phyloP scores from a whole-genome alignment of 1,140 invertebrate species.

The Trichomalopsis sarcophagae region DNA sequence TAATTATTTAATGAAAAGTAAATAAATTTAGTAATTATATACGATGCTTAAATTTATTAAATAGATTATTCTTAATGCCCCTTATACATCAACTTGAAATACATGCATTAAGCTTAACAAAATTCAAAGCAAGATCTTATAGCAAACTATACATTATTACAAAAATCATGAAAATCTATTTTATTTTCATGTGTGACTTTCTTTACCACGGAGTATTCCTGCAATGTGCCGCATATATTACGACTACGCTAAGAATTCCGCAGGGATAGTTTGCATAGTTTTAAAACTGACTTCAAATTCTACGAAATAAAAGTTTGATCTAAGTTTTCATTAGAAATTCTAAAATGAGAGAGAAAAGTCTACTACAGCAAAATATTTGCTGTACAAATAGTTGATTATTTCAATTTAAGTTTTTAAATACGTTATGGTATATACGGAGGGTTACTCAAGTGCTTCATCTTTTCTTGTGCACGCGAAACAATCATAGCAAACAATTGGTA shows the following conservation, averaged over 20 bases:
- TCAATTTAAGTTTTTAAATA: too few species aligned
- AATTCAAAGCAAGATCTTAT: neutral
- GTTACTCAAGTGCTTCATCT: too few species aligned
- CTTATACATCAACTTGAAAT: too few species aligned
- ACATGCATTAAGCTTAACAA: neutral
- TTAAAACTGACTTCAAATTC: neutral
- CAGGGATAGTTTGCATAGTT: neutral
- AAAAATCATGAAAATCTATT: neutral
- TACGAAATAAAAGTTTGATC: neutral
- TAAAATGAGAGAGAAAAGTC: too few species aligned
- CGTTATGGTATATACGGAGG: too few species aligned
- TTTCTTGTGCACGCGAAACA: too few species aligned
- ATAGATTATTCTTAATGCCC: too few species aligned
- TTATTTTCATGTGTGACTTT: neutral
- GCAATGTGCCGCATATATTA: neutral
- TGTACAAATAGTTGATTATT: too few species aligned
- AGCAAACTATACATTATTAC: neutral
- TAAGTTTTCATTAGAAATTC: too few species aligned
- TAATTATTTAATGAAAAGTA: neutral
- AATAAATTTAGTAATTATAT: neutral
- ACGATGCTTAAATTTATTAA: too few species aligned
- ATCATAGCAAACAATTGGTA: too few species aligned
- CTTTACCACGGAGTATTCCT: neutral
- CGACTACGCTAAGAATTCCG: neutral
- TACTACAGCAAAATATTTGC: too few species aligned